Evolutionary conservation across 2,888 invertebrate species (phyloP).

Genomic region (Hecatera dysodea): DNA sequence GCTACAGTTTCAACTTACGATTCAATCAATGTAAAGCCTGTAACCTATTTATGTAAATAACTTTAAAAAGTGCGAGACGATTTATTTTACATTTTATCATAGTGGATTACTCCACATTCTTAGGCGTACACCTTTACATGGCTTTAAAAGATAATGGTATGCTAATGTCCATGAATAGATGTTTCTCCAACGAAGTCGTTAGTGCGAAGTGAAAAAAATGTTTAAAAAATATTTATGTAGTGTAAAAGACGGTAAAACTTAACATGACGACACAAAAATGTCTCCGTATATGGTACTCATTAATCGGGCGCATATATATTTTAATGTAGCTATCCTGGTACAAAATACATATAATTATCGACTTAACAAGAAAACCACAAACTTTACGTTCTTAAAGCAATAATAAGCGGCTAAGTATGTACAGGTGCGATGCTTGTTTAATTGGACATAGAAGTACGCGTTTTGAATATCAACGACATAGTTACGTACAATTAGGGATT

Average conservation of each 20-base stretch:
- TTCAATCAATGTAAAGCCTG: slow-evolving; percentile 71
- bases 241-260: slow-evolving; percentile 54
- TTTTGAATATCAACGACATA: slow-evolving; percentile 84
- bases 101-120: slow-evolving; percentile 78
- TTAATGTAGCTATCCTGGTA: slow-evolving; percentile 43
- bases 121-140: slow-evolving; percentile 76
- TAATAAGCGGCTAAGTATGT: slow-evolving; percentile 66
- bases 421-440: slow-evolving; percentile 74
- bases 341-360: slow-evolving; percentile 56
- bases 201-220: slow-evolving; percentile 70
- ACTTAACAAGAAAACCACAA: slow-evolving; percentile 58
- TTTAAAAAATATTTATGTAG: slow-evolving; percentile 62
- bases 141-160: slow-evolving; percentile 81
- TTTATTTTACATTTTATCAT: slow-evolving; percentile 77
- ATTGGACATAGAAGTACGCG: slow-evolving; percentile 79
- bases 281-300: slow-evolving; percentile 53
- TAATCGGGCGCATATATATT: slow-evolving; percentile 49
- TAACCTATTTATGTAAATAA: slow-evolving; percentile 73
- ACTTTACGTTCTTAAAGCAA: slow-evolving; percentile 57
- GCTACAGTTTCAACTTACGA: slow-evolving; percentile 62
- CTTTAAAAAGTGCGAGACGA: slow-evolving; percentile 68
- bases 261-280: slow-evolving; percentile 44
- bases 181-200: slow-evolving; percentile 70
- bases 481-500: slow-evolving; percentile 86
- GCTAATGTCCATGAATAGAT: slow-evolving; percentile 78